phyloP scores from a whole-genome alignment of 1,140 invertebrate genomes.

The Semibalanus balanoides region DNA sequence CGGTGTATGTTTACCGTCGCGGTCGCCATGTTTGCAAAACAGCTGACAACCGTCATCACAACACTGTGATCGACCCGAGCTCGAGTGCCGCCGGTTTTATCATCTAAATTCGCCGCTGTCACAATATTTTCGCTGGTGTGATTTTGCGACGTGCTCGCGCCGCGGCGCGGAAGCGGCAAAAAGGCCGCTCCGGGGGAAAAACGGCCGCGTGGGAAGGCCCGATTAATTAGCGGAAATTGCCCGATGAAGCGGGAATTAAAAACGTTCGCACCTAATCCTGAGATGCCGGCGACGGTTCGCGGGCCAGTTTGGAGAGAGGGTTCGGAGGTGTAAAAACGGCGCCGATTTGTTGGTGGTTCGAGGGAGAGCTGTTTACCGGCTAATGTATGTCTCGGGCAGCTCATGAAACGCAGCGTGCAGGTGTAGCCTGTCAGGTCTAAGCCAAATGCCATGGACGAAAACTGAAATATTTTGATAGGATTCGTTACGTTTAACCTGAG shows the following conservation, averaged over 20 bases:
- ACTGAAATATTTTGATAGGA: too few relatives aligned
- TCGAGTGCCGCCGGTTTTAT: background rate
- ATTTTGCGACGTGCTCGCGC: background rate
- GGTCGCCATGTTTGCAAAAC: background rate
- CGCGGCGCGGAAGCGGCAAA: background rate
- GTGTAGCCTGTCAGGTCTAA: too few relatives aligned
- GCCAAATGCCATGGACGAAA: too few relatives aligned
- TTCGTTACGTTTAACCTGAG: too few relatives aligned
- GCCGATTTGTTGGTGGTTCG: too few relatives aligned
- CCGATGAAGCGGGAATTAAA: constrained; percentile 6
- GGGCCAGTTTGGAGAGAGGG: too few relatives aligned
- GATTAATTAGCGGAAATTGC: constrained; percentile 2
- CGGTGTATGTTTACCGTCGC: background rate
- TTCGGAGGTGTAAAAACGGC: too few relatives aligned
- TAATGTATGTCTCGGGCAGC: too few relatives aligned
- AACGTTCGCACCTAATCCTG: constrained; percentile 7
- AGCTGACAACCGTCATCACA: background rate
- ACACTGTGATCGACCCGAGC: background rate
- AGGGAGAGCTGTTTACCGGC: too few relatives aligned
- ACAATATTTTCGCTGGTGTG: background rate
- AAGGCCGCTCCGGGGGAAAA: background rate
- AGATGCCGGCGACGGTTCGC: too few relatives aligned
- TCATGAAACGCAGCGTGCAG: too few relatives aligned
- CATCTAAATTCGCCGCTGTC: background rate
- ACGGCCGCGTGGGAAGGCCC: background rate